Evolutionary conservation across 2,888 invertebrate species (phyloP), one percentile per base, ranked within the genome.

Genomic region (Rhabditophanes sp.): DNA sequence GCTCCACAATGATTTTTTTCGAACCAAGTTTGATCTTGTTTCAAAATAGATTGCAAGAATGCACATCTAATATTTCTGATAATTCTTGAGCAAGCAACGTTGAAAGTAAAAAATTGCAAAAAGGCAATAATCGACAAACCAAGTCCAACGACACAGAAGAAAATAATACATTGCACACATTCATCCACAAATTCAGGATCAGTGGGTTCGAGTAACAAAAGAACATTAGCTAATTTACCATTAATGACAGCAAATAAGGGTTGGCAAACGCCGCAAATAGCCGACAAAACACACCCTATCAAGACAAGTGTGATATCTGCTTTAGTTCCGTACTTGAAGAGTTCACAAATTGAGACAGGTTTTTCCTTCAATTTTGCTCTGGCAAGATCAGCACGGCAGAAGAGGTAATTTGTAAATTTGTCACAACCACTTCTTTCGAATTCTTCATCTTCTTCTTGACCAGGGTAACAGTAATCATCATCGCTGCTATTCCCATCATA

Each of bases 1-100:
- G 39, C 23, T 4, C 43, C 43, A 25, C 44, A 35, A 27, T 46
- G 43, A 22, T 46, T 47, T 21, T 30, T 33, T 24, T 43, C 43
- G 12, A 43, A 42, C 43, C 43, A 43, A 3, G 39, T 17, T n/a
- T 17, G 34, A 23, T 36, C 26, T 38, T 36, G 36, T 15, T 42
- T 26, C 12, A 41, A 23, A 30, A 41, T 41, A n/a, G 42, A 46
- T 18, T 19, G 15, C 12, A 42, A 24, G 28, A 44, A 42, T 9
- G 25, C 43, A 14, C 19, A 30, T 6, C 42, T 41, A 17, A 42
- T 42, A 8, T 39, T 14, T 5, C 44, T 35, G 11, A 45, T 27
- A 21, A 42, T 42, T 8, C 44, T 16, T 1, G 29, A 21, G 19
- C 44, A 44, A 9, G 42, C 42, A 25, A 42, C 20, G 22, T 38